phyloP scores from a whole-genome alignment of 2,797 vertebrate species.

The Lagodon rhomboides region DNA sequence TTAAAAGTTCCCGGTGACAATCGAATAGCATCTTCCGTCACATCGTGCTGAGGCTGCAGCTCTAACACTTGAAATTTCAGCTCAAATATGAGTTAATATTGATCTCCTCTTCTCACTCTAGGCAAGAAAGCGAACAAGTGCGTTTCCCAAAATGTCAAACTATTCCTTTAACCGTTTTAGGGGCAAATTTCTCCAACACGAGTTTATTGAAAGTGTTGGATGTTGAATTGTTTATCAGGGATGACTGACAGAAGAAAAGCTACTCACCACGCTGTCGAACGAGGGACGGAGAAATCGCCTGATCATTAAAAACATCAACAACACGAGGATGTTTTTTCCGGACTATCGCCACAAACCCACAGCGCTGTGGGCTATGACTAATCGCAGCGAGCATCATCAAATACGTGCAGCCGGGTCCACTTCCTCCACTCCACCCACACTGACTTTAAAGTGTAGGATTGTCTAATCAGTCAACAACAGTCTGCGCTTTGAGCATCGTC shows the following conservation, averaged over 20 bases:
- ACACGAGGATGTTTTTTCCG: background rate
- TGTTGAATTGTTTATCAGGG: conserved; percentile 15
- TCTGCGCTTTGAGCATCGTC: conserved; percentile 46
- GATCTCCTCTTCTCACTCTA: background rate
- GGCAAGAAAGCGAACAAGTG: background rate
- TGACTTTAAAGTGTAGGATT: conserved; percentile 24
- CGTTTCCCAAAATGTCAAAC: background rate
- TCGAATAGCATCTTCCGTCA: too few species aligned
- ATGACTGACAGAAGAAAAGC: conserved; percentile 28
- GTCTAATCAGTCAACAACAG: conserved; percentile 46
- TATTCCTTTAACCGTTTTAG: background rate
- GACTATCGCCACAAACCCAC: conserved; percentile 16
- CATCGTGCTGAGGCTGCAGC: too few species aligned
- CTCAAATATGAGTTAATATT: too few species aligned
- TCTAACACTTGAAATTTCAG: too few species aligned
- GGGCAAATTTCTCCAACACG: background rate
- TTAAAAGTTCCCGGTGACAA: too few species aligned
- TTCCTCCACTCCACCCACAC: conserved; percentile 29
- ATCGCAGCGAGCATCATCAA: conserved; percentile 1
- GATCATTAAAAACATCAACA: conserved; percentile 33
- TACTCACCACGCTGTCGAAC: conserved; percentile 4
- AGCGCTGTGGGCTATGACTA: conserved; percentile 6
- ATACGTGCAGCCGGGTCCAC: conserved; percentile 2
- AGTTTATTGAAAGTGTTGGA: conserved; percentile 16
- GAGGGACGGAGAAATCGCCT: conserved; percentile 45